Percentiles rank a stretch among this genome's conserved stretches.
phyloP scores from a whole-genome alignment of 2,113 vertebrate species.

The Garra rufa region DNA sequence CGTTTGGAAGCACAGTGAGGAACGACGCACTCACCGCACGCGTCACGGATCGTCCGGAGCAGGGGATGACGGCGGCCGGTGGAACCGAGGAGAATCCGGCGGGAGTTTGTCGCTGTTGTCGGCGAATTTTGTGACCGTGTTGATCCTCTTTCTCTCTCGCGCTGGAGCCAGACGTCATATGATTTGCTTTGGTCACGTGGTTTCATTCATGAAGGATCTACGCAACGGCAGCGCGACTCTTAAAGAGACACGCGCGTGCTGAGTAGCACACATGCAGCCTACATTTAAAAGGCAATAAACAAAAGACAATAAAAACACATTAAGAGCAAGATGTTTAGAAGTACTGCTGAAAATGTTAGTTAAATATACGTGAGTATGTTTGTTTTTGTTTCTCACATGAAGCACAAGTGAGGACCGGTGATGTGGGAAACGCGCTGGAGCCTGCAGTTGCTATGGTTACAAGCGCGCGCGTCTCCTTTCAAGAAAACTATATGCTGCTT shows the following conservation, averaged over 20 bases:
- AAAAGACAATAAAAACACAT: neutral
- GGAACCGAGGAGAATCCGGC: neutral
- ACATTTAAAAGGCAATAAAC: too few relatives aligned
- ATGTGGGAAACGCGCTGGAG: neutral
- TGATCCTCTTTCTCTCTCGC: conserved; percentile 74
- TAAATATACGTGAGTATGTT: neutral
- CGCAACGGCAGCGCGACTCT: conserved; percentile 73
- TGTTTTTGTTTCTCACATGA: neutral
- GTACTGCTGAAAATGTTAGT: neutral
- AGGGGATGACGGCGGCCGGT: neutral
- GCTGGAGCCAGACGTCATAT: conserved; percentile 85
- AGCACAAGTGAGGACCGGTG: neutral
- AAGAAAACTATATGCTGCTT: neutral
- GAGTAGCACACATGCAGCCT: neutral
- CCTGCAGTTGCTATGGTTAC: conserved; percentile 5
- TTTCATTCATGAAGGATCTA: conserved; percentile 92
- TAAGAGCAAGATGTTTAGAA: neutral
- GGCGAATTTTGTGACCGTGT: conserved; percentile 66
- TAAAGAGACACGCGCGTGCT: conserved; percentile 70
- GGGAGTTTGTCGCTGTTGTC: conserved; percentile 39
- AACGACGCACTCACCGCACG: conserved; percentile 70
- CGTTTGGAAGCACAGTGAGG: neutral
- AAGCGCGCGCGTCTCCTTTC: neutral
- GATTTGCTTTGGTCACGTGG: conserved; percentile 91
- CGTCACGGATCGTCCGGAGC: neutral